phyloP scores from a whole-genome alignment of 2,113 vertebrate genomes.

The Odontophorus gujanensis region DNA sequence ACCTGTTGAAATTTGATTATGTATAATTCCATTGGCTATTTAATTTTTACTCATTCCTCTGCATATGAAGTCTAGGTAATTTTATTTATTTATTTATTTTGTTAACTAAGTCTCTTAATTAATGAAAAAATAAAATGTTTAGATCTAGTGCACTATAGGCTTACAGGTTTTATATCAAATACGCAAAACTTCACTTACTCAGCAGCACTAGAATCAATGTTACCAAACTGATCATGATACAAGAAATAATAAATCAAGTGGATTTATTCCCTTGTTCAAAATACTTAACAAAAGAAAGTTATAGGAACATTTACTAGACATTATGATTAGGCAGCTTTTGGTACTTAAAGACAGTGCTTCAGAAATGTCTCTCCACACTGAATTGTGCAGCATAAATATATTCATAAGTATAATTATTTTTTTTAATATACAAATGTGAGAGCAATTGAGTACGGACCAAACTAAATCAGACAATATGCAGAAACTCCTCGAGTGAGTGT shows the following conservation, averaged over 20 bases:
- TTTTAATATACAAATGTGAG: not conserved
- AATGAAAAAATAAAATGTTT: not conserved
- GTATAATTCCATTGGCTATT: not conserved
- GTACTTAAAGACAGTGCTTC: not conserved
- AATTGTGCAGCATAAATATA: not conserved
- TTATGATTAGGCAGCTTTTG: not conserved
- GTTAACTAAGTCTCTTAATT: not conserved
- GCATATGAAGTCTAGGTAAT: not conserved
- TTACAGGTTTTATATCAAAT: not conserved
- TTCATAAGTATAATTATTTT: not conserved
- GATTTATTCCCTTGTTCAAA: not conserved
- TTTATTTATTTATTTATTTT: too few relatives aligned
- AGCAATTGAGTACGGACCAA: not conserved
- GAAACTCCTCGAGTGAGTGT: not conserved
- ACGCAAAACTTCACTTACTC: not conserved
- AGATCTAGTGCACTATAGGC: not conserved
- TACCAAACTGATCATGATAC: not conserved
- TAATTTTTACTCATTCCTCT: slow-evolving; percentile 6
- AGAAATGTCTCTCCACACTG: not conserved
- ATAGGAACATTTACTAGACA: not conserved
- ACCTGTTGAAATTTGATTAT: not conserved
- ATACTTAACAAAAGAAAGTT: not conserved
- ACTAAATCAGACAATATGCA: not conserved
- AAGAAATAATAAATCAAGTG: not conserved
- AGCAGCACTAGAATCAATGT: not conserved